Conservation (phyloP, 1,140 invertebrate species). For the Eumaeus atala region DNA sequence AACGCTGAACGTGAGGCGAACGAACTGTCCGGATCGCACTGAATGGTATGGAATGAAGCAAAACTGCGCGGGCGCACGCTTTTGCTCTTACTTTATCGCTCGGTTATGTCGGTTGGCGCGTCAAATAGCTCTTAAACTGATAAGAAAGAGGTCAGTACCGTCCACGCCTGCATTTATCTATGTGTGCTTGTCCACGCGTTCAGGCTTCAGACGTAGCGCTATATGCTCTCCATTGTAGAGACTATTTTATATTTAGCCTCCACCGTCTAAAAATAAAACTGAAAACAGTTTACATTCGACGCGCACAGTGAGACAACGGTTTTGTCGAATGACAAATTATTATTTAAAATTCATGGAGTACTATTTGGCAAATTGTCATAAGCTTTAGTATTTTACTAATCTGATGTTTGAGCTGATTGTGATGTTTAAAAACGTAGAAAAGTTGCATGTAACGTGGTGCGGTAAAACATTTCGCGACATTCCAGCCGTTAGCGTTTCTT, state of each 20-base stretch:
- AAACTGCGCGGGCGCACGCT: slow-evolving; percentile 67
- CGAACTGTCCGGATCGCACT: slow-evolving; percentile 55
- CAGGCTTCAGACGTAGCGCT: slow-evolving; percentile 25
- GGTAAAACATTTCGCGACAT: slow-evolving; percentile 21
- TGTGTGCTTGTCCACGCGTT: slow-evolving; percentile 31
- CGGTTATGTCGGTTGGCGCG: slow-evolving; percentile 33
- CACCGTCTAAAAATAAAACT: slow-evolving; percentile 53
- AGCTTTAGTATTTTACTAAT: no score
- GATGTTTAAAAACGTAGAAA: no score
- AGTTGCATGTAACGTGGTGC: no score
- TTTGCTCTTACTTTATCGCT: slow-evolving; percentile 67
- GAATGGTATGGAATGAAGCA: slow-evolving; percentile 62
- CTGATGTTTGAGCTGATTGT: no score
- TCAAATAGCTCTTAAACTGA: slow-evolving; percentile 55
- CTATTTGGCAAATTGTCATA: no score
- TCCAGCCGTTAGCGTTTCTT: slow-evolving; percentile 18
- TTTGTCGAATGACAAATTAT: no score
- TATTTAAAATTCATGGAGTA: no score
- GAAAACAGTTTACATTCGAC: slow-evolving; percentile 7
- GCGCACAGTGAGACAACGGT: slow-evolving; percentile 26
- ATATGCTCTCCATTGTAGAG: slow-evolving; percentile 42
- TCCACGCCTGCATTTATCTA: slow-evolving; percentile 25
- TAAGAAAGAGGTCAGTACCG: slow-evolving; percentile 60
- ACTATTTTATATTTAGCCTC: slow-evolving; percentile 61
- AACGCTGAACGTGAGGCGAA: slow-evolving; percentile 29